Percentiles rank a stretch among this genome's conserved stretches.
phyloP scores from a whole-genome alignment of 2,113 vertebrate species.

The Anolis sagrei region DNA sequence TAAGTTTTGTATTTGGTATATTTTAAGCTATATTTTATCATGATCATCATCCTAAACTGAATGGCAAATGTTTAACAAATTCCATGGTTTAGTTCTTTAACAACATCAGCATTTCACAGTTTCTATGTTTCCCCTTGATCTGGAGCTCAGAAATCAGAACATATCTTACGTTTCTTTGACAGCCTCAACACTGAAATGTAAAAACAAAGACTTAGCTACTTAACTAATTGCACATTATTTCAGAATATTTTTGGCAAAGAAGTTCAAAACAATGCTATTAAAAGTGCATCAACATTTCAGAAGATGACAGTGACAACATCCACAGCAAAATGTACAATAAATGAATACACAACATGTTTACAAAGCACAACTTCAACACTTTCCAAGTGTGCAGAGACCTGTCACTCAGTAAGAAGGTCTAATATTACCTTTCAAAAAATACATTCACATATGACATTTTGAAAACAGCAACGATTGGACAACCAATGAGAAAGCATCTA shows the following conservation, averaged over 20 bases:
- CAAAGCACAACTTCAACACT: neutral
- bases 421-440: neutral
- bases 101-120: neutral
- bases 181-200: constrained; percentile 17
- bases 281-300: constrained; percentile 18
- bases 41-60: too few relatives aligned
- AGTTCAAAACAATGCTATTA: constrained; percentile 16
- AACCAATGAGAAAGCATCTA: neutral
- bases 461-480: neutral
- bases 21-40: too few relatives aligned
- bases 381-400: neutral
- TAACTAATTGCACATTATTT: constrained; percentile 36
- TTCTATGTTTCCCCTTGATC: constrained; percentile 20
- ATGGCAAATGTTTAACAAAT: too few relatives aligned
- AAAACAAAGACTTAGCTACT: constrained; percentile 35
- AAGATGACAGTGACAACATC: constrained; percentile 23
- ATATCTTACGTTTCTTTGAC: neutral
- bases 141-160: neutral
- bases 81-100: too few relatives aligned
- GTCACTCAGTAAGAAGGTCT: constrained; percentile 12
- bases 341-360: neutral
- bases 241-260: constrained; percentile 33
- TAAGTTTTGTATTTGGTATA: too few relatives aligned
- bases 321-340: constrained; percentile 9
- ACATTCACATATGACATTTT: neutral